Percentiles rank a stretch among this genome's conserved stretches.
Conservation (phyloP, 2,113 vertebrate genomes). For the Nettapus auritus region DNA sequence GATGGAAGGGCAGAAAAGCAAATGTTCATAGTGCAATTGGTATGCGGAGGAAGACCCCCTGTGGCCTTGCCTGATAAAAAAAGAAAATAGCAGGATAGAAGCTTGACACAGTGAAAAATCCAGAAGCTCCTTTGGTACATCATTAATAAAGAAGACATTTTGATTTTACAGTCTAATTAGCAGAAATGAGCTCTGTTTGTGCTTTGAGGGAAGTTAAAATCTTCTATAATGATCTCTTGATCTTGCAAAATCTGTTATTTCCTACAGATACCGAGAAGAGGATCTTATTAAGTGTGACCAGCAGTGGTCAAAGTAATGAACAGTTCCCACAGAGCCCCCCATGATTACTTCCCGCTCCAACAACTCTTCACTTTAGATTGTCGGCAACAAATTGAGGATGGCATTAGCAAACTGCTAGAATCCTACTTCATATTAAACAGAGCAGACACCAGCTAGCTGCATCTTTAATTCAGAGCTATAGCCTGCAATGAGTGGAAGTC, state of each 20-base stretch:
- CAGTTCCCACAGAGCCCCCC: background rate
- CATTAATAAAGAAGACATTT: conserved; percentile 14
- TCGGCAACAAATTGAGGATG: background rate
- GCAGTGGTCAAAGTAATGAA: conserved; percentile 39
- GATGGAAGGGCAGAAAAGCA: conserved; percentile 3
- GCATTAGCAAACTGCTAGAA: conserved; percentile 19
- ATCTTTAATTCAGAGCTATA: conserved; percentile 5
- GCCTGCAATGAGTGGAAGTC: background rate
- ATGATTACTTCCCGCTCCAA: background rate
- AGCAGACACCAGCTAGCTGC: background rate
- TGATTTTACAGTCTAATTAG: conserved; percentile 50
- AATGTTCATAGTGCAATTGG: background rate
- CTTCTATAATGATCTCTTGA: background rate
- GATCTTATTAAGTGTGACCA: conserved; percentile 34
- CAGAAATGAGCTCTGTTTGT: conserved; percentile 10
- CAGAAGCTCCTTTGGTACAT: conserved; percentile 6
- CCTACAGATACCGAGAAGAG: background rate
- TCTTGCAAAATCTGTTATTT: conserved; percentile 21
- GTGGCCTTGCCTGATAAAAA: background rate
- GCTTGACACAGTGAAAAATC: background rate
- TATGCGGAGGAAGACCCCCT: background rate
- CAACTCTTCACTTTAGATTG: background rate
- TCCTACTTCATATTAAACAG: background rate
- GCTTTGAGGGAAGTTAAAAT: conserved; percentile 18
- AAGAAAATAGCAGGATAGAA: conserved; percentile 23